A percentile compares a stretch with the other conserved stretches of the same genome.
These are phyloP conservation scores for Toxonevra muliebris DNA, from an alignment of 2,888 invertebrate species.

Conservation along the genomic window DNA sequence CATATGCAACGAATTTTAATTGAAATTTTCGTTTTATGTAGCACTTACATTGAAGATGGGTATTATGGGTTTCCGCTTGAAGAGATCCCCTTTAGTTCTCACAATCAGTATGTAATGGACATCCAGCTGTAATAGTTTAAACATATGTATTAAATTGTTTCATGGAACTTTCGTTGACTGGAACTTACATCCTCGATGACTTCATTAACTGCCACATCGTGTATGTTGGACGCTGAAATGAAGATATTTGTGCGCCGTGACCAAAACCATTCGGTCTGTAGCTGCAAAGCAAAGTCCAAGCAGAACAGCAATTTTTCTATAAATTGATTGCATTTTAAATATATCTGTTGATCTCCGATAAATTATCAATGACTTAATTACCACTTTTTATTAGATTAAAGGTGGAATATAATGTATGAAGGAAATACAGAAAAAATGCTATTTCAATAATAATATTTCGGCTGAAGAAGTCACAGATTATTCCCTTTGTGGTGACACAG, in stretches of 20 bases:
- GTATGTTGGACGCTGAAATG: slow-evolving; percentile 57
- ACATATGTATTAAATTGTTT: slow-evolving; percentile 11
- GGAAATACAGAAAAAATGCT: slow-evolving; percentile 36
- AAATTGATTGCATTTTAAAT: slow-evolving; percentile 8
- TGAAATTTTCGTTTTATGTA: background rate
- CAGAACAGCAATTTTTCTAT: slow-evolving; percentile 56
- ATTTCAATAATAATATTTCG: slow-evolving; percentile 31
- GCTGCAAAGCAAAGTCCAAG: slow-evolving; percentile 62
- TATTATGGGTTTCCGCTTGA: slow-evolving; percentile 58
- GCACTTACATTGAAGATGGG: slow-evolving; percentile 61
- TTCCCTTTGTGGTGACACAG: too few relatives aligned
- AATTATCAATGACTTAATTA: slow-evolving; percentile 35
- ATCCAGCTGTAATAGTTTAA: slow-evolving; percentile 55
- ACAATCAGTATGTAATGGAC: slow-evolving; percentile 63
- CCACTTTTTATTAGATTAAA: slow-evolving; percentile 52
- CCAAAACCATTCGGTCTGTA: slow-evolving; percentile 55
- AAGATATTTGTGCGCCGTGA: slow-evolving; percentile 55
- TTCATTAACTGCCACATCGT: slow-evolving; percentile 65
- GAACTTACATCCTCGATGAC: slow-evolving; percentile 63
- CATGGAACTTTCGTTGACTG: background rate
- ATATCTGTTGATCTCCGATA: background rate
- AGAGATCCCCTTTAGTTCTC: slow-evolving; percentile 59
- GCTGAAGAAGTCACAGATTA: background rate
- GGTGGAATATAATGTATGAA: slow-evolving; percentile 41
- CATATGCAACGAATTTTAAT: background rate